A percentile compares a stretch with the other conserved stretches of the same genome.
phyloP scores from a whole-genome alignment of 2,797 vertebrate species.

The Toxotes lorentzi region DNA sequence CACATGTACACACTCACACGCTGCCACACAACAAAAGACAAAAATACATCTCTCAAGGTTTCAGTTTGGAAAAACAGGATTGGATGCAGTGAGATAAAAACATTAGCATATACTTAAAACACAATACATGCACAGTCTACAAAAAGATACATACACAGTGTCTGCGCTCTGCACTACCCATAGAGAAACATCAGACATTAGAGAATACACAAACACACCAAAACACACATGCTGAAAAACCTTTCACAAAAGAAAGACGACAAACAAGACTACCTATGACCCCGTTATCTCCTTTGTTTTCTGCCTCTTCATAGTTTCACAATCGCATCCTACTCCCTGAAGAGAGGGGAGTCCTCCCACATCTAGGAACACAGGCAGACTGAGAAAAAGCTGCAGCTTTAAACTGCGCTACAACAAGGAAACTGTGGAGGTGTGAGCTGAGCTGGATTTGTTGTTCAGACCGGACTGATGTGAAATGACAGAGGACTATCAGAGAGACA shows the following conservation, averaged over 20 bases:
- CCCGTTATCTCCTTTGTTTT: slow-evolving; percentile 59
- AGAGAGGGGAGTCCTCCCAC: slow-evolving; percentile 51
- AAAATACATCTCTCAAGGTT: slow-evolving; percentile 63
- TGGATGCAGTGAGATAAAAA: slow-evolving; percentile 75
- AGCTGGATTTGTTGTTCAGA: slow-evolving; percentile 43
- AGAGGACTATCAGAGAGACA: slow-evolving; percentile 25
- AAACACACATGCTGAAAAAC: slow-evolving; percentile 26
- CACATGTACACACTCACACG: slow-evolving; percentile 4
- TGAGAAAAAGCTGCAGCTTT: slow-evolving; percentile 49
- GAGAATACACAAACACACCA: slow-evolving; percentile 41
- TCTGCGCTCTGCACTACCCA: slow-evolving; percentile 27
- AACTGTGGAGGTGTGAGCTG: slow-evolving; percentile 25
- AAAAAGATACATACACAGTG: slow-evolving; percentile 42
- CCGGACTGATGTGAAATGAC: slow-evolving; percentile 53
- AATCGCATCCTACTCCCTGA: slow-evolving; percentile 47
- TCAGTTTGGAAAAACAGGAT: slow-evolving; percentile 66
- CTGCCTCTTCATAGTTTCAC: slow-evolving; percentile 47
- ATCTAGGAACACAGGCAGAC: slow-evolving; percentile 38
- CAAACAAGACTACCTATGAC: slow-evolving; percentile 56
- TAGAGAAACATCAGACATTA: slow-evolving; percentile 31
- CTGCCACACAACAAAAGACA: slow-evolving; percentile 37
- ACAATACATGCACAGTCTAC: slow-evolving; percentile 53
- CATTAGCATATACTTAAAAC: slow-evolving; percentile 75
- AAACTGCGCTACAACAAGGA: slow-evolving; percentile 6
- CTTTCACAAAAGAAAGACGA: slow-evolving; percentile 48